A percentile compares a stretch with the other conserved stretches of the same genome.
phyloP scores from a whole-genome alignment of 2,113 vertebrate genomes.

The Spheniscus mendiculus region DNA sequence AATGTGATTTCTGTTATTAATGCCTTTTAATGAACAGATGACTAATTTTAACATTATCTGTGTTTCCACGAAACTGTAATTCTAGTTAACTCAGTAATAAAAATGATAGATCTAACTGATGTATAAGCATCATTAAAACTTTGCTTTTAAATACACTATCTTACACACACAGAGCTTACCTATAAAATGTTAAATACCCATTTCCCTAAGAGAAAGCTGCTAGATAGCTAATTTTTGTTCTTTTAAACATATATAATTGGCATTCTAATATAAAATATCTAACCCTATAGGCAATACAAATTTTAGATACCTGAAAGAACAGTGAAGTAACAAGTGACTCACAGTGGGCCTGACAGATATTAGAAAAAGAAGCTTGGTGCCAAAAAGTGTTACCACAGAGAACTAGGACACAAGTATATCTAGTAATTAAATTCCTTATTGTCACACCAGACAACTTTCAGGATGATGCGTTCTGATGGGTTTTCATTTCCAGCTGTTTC shows the following conservation, averaged over 20 bases:
- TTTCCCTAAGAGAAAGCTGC: background rate
- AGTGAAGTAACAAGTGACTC: background rate
- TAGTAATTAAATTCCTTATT: slow-evolving; percentile 62
- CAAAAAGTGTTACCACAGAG: background rate
- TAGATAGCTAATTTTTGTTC: background rate
- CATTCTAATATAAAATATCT: background rate
- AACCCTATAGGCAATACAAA: background rate
- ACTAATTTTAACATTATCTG: slow-evolving; percentile 6
- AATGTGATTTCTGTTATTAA: slow-evolving; percentile 12
- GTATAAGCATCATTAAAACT: background rate
- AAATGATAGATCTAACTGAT: slow-evolving; percentile 17
- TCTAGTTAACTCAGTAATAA: slow-evolving; percentile 34
- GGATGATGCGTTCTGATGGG: slow-evolving; percentile 30
- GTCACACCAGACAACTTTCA: slow-evolving; percentile 47
- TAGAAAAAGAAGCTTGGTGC: background rate
- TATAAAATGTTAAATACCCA: background rate
- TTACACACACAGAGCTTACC: background rate
- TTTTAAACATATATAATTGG: background rate
- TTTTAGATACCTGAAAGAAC: background rate
- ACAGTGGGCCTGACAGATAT: background rate
- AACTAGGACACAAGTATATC: slow-evolving; percentile 34
- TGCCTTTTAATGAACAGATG: background rate
- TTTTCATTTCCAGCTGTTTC: slow-evolving; percentile 71
- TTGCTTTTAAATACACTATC: background rate
- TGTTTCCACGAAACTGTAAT: background rate